Conservation (phyloP, 2,888 invertebrate species). For the Lutraria lutraria region DNA sequence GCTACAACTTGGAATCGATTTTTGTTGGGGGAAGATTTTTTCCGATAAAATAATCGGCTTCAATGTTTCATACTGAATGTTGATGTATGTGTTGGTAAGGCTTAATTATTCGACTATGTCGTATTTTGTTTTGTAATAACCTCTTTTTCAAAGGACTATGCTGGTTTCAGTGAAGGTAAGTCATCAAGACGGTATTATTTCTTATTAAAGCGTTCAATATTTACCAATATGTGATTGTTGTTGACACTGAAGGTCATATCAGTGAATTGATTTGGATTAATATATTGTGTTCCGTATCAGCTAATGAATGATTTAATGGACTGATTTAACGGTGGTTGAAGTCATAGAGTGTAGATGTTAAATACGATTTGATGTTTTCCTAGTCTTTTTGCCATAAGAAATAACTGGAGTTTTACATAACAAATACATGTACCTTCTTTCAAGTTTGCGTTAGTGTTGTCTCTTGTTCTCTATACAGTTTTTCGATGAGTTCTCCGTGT, state of each 20-base stretch:
- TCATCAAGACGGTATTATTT: not conserved
- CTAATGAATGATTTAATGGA: not conserved
- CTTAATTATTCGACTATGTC: not conserved
- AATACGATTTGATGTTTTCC: no score
- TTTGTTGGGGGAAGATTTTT: slow-evolving; percentile 30
- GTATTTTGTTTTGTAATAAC: not conserved
- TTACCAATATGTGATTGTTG: not conserved
- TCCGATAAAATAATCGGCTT: slow-evolving; percentile 32
- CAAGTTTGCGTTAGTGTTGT: not conserved
- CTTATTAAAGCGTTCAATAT: not conserved
- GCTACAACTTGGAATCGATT: slow-evolving; percentile 29
- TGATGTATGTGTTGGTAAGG: not conserved
- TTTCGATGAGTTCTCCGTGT: no score
- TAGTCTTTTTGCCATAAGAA: not conserved
- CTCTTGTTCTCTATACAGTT: not conserved
- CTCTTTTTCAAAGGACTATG: slow-evolving; percentile 9
- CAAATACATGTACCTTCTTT: not conserved
- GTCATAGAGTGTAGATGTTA: no score
- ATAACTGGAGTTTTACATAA: no score
- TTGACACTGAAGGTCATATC: not conserved
- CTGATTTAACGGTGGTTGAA: not conserved
- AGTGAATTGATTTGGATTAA: not conserved
- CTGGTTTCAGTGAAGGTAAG: not conserved
- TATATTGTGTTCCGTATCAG: not conserved
- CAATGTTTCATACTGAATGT: slow-evolving; percentile 6